Percentiles rank a stretch among this genome's conserved stretches.
These are phyloP conservation scores for Chiloscyllium punctatum DNA, from an alignment of 2,797 vertebrate species.

Conservation along the genomic window DNA sequence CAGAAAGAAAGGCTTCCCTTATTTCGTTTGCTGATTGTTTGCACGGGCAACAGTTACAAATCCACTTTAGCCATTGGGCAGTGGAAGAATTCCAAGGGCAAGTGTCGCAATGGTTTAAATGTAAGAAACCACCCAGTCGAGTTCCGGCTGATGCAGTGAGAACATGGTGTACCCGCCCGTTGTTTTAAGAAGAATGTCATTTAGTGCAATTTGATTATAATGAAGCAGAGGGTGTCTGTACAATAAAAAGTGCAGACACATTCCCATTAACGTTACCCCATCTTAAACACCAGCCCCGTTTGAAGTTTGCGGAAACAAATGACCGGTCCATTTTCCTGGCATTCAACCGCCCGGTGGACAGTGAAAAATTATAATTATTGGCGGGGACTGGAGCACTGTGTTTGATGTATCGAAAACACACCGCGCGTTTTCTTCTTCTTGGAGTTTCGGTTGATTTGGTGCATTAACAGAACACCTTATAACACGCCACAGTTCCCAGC, in stretches of 20 bases:
- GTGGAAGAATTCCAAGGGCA: neutral
- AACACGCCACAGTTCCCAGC: slow-evolving; percentile 18
- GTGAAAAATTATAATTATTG: neutral
- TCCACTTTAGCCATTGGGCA: neutral
- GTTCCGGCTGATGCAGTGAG: neutral
- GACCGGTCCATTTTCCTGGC: neutral
- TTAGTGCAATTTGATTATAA: neutral
- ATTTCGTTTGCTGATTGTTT: neutral
- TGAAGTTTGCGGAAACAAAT: neutral
- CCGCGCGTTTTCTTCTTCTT: neutral
- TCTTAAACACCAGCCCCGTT: neutral
- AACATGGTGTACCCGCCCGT: neutral
- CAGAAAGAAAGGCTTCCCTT: neutral
- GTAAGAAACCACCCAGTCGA: neutral
- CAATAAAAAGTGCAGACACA: neutral
- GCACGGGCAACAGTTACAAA: neutral
- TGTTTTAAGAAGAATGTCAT: neutral
- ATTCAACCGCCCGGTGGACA: neutral
- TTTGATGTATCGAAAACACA: neutral
- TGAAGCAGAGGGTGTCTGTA: neutral
- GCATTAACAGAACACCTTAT: slow-evolving; percentile 29
- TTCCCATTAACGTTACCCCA: neutral
- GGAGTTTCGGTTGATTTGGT: slow-evolving; percentile 22
- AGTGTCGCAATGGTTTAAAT: neutral
- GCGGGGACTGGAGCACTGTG: neutral